These are phyloP conservation scores for Tachyglossus aculeatus DNA, from an alignment of 2,797 vertebrate species.

Conservation along the genomic window DNA sequence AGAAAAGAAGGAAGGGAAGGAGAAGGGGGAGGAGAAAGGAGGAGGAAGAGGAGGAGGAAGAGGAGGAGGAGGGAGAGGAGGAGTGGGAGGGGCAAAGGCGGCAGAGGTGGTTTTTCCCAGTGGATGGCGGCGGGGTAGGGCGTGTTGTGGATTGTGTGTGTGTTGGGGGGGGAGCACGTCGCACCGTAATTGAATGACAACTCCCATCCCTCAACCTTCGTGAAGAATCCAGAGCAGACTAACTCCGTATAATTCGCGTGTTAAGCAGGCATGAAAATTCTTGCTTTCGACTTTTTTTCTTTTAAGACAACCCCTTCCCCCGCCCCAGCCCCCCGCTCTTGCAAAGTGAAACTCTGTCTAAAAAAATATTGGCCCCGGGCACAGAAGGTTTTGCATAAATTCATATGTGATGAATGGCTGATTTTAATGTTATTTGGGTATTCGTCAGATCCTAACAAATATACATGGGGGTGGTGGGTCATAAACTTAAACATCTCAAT, in stretches of 20 bases:
- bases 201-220: constrained; percentile 78
- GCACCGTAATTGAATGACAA: constrained; percentile 80
- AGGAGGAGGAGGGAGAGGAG: constrained; percentile 36
- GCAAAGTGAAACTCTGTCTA: constrained; percentile 75
- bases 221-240: constrained; percentile 80
- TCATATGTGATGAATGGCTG: constrained; percentile 82
- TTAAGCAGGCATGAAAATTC: constrained; percentile 82
- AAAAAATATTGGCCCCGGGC: constrained; percentile 81
- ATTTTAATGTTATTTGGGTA: constrained; percentile 84
- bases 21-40: constrained; percentile 9
- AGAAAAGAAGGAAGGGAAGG: neutral
- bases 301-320: constrained; percentile 56
- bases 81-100: constrained; percentile 28
- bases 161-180: constrained; percentile 77
- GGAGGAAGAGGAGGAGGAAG: constrained; percentile 35
- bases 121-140: neutral
- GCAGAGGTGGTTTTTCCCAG: too few species aligned
- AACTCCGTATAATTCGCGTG: constrained; percentile 81
- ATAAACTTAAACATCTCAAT: constrained; percentile 81
- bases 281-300: constrained; percentile 69
- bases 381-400: constrained; percentile 80
- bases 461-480: constrained; percentile 78
- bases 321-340: constrained; percentile 58
- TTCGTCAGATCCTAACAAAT: constrained; percentile 83
- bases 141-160: too few species aligned